Base-by-base conservation (phyloP, 2,888 invertebrate genomes). In the Sminthurinus aureus region DNA sequence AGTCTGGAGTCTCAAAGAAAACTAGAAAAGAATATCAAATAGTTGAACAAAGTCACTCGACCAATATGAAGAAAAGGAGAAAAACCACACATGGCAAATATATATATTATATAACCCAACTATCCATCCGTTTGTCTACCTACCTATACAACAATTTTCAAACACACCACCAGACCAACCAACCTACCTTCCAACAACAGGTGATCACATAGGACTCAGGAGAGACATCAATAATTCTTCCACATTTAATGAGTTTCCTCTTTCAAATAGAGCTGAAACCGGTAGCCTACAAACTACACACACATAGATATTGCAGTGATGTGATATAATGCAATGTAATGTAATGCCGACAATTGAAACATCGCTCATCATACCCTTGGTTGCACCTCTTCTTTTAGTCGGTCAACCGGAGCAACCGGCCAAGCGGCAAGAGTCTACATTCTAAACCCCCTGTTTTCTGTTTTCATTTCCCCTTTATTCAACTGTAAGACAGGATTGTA, bases 201-300 rank as follows among this genome's bases (percentile, higher is more conserved):
- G 80, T 80, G 80, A 80, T 80, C 71, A 71, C 71, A 11, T 38
- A 38, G 71, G 51, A 69, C 52, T 78, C 64, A 22, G 22, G 18
- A 78, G 22, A 64, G 78, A n/a, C 79, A 80, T 80, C 80, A 80
- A 80, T 80, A 80, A 80, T 80, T 80, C 80, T 38, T 80, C 52
- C 51, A n/a, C 51, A 22, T 71, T 50, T 80, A 71, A 80, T 80
- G 80, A 51, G 26, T 71, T 71, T 71, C 52, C 51, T 24, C 67
- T 38, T 26, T 79, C 75, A 75, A 13, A 24, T 51, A 18, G 38
- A 38, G 38, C 38, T 38, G 38, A 38, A 38, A 38, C 38, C 38
- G 38, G 38, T 38, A 38, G 38, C 38, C 6, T 38, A 38, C 38
- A n/a, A n/a, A n/a, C 38, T 38, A 38, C 6, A 38, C 3, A 38